Conservation (phyloP, 2,113 vertebrate genomes). For the Orthonyx spaldingii region DNA sequence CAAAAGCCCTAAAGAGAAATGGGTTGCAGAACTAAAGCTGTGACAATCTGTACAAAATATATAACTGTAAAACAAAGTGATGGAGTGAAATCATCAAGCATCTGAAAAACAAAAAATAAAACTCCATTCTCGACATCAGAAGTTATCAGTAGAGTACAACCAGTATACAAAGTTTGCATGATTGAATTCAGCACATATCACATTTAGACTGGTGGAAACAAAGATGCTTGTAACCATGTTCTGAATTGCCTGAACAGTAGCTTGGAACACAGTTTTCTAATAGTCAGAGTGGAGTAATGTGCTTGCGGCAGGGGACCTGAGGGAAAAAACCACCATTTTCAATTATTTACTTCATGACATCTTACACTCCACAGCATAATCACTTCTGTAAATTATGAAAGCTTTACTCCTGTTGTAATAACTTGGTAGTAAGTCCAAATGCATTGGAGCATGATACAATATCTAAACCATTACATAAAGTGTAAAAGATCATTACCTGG, state of each 20-base stretch:
- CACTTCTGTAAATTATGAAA: slow-evolving; percentile 61
- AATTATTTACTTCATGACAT: slow-evolving; percentile 44
- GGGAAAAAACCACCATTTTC: neutral
- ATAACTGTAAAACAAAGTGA: neutral
- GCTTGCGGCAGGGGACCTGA: neutral
- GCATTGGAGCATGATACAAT: slow-evolving; percentile 4
- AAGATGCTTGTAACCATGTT: neutral
- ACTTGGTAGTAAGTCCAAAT: slow-evolving; percentile 61
- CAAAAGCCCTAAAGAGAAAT: neutral
- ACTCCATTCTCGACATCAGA: slow-evolving; percentile 4
- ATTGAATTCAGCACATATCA: neutral
- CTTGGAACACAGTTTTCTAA: neutral
- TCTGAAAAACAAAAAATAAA: slow-evolving; percentile 7
- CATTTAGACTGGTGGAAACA: neutral
- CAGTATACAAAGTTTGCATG: neutral
- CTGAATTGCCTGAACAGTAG: neutral
- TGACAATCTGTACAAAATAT: neutral
- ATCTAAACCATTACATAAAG: slow-evolving; percentile 12
- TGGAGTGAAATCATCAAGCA: neutral
- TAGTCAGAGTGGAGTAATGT: neutral
- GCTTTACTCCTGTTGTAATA: slow-evolving; percentile 38
- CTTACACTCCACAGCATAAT: slow-evolving; percentile 5
- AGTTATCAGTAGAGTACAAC: neutral
- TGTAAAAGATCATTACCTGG: slow-evolving; percentile 2
- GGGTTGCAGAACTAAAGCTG: slow-evolving; percentile 7